Conservation (phyloP, 2,888 invertebrate genomes). For the Caenorhabditis sp. region DNA sequence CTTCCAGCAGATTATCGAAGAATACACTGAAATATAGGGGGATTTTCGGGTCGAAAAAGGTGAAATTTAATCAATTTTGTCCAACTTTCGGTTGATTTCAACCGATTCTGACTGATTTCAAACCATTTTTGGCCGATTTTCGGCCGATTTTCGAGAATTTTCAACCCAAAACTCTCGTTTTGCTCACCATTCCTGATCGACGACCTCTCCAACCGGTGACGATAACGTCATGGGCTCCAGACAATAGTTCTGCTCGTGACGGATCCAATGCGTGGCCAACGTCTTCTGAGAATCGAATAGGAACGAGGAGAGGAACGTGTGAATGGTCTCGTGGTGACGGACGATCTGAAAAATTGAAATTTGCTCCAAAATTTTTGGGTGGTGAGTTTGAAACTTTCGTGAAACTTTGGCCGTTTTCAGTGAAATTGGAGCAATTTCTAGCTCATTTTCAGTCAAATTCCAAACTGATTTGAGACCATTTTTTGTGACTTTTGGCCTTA, state of each 20-base stretch:
- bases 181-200: conserved; percentile 13
- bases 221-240: conserved; percentile 37
- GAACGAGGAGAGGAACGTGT: conserved; percentile 76
- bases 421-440: too few species aligned
- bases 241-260: conserved; percentile 64
- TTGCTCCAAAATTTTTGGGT: too few species aligned
- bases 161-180: not conserved
- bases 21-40: conserved; percentile 86
- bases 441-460: too few species aligned
- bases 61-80: not conserved
- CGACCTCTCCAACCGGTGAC: not conserved
- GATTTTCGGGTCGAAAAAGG: not conserved
- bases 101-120: too few species aligned
- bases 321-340: conserved; percentile 71
- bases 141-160: not conserved
- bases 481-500: too few species aligned
- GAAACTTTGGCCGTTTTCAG: too few species aligned
- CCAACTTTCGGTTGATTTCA: too few species aligned
- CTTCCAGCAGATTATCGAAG: conserved; percentile 91
- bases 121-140: too few species aligned
- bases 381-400: too few species aligned
- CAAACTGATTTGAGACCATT: too few species aligned
- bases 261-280: conserved; percentile 71
- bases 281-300: conserved; percentile 78
- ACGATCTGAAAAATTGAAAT: conserved; percentile 54